phyloP scores from a whole-genome alignment of 1,140 invertebrate species.

The Bombus sylvicola region DNA sequence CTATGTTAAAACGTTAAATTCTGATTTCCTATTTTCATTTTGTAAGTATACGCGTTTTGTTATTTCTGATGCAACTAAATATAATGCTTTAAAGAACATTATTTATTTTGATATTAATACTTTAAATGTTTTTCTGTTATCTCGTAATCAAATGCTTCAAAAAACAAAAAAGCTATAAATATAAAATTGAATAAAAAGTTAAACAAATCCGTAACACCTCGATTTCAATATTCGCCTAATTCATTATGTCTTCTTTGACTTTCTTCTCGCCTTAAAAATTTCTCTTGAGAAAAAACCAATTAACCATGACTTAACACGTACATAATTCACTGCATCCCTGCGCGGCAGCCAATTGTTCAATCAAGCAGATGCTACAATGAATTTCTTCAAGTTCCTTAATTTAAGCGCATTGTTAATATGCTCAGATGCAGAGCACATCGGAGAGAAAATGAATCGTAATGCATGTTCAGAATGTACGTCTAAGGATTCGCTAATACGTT shows the following conservation, averaged over 20 bases:
- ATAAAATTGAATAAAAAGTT: neutral
- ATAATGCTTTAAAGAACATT: neutral
- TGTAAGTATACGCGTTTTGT: neutral
- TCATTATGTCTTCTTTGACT: neutral
- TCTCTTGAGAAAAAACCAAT: conserved; percentile 9
- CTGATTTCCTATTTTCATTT: neutral
- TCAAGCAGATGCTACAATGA: conserved; percentile 14
- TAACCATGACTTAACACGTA: neutral
- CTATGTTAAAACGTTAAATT: neutral
- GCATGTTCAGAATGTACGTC: neutral
- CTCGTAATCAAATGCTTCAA: neutral
- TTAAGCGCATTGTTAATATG: neutral
- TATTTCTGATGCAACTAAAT: neutral
- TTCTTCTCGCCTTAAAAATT: neutral
- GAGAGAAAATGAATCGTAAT: neutral
- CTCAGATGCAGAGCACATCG: neutral
- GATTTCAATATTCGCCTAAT: neutral
- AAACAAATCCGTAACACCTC: neutral
- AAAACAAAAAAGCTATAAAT: neutral
- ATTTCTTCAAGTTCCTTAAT: conserved; percentile 13
- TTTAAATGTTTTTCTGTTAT: neutral
- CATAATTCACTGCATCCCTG: conserved; percentile 13
- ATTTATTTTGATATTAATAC: neutral
- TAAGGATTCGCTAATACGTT: neutral
- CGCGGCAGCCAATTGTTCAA: conserved; percentile 5